A percentile compares a stretch with the other conserved stretches of the same genome.
Conservation (phyloP, 2,888 invertebrate species). For the Scrobipalpa atriplicella region DNA sequence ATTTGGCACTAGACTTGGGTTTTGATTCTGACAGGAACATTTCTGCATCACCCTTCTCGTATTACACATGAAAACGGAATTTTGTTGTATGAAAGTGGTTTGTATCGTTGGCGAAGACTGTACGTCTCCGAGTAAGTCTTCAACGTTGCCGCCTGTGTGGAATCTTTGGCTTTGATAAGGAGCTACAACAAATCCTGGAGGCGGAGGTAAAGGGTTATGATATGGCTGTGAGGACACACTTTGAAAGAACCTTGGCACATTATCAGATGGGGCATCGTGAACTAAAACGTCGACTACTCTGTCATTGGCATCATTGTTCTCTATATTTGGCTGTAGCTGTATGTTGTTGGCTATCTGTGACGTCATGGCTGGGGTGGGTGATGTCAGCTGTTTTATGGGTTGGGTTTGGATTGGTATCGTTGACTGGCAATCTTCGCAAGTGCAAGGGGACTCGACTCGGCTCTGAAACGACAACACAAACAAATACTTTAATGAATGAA, state of each 20-base stretch:
- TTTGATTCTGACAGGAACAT: conserved; percentile 67
- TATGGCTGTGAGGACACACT: conserved; percentile 71
- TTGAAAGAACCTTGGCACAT: conserved; percentile 70
- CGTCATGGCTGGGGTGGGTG: conserved; percentile 46
- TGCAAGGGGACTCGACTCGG: conserved; percentile 71
- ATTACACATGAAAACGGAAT: conserved; percentile 79
- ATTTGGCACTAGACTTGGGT: conserved; percentile 2
- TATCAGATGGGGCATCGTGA: conserved; percentile 69
- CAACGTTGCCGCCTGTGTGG: conserved; percentile 85
- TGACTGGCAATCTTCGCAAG: conserved; percentile 72
- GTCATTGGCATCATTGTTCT: conserved; percentile 57
- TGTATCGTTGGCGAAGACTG: conserved; percentile 77
- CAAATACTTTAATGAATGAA: no score
- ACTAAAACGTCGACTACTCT: conserved; percentile 74
- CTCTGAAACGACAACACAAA: conserved; percentile 61
- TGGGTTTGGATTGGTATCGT: conserved; percentile 41
- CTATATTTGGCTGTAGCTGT: conserved; percentile 47
- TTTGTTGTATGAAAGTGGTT: conserved; percentile 75
- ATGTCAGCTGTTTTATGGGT: conserved; percentile 42
- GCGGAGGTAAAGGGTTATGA: conserved; percentile 61
- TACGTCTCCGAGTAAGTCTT: conserved; percentile 86
- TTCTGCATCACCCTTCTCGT: conserved; percentile 68
- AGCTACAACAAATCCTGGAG: conserved; percentile 72
- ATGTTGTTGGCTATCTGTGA: conserved; percentile 49
- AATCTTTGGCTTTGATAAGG: conserved; percentile 71